A percentile compares a stretch with the other conserved stretches of the same genome.
Conservation (phyloP, 2,797 vertebrate species). For the Benthosema pterotum region DNA sequence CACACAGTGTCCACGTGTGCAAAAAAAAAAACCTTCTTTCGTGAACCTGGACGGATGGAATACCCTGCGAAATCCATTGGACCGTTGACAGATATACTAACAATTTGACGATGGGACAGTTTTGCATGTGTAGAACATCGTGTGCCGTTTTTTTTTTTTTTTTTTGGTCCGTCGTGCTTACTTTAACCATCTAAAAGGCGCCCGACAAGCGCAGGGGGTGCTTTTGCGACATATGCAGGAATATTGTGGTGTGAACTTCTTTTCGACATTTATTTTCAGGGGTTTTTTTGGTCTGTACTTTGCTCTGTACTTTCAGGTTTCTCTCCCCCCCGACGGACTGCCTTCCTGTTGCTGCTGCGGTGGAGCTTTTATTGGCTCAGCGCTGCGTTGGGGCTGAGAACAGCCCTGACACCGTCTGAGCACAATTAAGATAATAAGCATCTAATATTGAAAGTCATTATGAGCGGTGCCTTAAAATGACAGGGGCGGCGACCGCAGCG, state of each 20-base stretch:
- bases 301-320: constrained; percentile 14
- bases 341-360: constrained; percentile 34
- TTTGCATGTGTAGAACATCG: neutral
- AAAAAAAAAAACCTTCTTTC: neutral
- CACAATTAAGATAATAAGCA: constrained; percentile 77
- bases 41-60: neutral
- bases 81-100: neutral
- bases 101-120: neutral
- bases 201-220: neutral
- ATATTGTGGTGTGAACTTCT: neutral
- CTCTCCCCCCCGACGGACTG: neutral
- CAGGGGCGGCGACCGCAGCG: constrained; percentile 71
- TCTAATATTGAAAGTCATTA: constrained; percentile 73
- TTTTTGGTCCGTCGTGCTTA: neutral
- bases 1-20: constrained; percentile 41
- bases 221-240: neutral
- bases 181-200: neutral
- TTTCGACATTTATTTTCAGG: neutral
- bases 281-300: neutral
- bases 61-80: neutral
- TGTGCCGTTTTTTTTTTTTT: neutral
- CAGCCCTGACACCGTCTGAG: constrained; percentile 63
- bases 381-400: constrained; percentile 48
- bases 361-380: constrained; percentile 55
- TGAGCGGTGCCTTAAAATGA: constrained; percentile 66